A percentile compares a stretch with the other conserved stretches of the same genome.
These are phyloP conservation scores for Champsocephalus gunnari DNA, from an alignment of 2,797 vertebrate species.

Conservation along the genomic window DNA sequence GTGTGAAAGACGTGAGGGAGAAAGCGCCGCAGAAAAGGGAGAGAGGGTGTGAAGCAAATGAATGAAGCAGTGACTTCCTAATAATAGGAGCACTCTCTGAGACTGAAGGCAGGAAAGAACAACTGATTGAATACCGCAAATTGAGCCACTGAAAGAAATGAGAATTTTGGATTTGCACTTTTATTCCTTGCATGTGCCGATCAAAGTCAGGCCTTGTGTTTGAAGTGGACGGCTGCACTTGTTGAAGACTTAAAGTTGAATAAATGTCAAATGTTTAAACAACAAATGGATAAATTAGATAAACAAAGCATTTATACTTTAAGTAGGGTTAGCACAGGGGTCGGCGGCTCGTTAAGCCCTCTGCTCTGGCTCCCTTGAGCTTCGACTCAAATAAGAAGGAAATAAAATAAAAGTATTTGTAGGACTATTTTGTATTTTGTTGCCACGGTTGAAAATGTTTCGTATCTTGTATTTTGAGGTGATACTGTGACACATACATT, in stretches of 20 bases:
- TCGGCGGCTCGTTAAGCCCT: too few species aligned
- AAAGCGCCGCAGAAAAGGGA: constrained; percentile 34
- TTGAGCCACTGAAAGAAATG: constrained; percentile 51
- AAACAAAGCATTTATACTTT: too few species aligned
- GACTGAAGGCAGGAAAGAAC: constrained; percentile 70
- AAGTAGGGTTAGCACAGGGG: too few species aligned
- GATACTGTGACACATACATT: too few species aligned
- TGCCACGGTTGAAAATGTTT: too few species aligned
- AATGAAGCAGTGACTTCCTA: constrained; percentile 67
- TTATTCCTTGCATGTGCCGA: constrained; percentile 47
- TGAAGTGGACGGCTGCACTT: constrained; percentile 39
- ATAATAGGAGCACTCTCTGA: constrained; percentile 77
- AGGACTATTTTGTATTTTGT: too few species aligned
- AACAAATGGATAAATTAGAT: neutral
- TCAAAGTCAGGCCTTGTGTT: constrained; percentile 64
- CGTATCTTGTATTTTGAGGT: too few species aligned
- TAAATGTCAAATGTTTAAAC: constrained; percentile 29
- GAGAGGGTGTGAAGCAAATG: constrained; percentile 62
- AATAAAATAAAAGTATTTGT: too few species aligned
- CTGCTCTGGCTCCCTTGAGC: too few species aligned
- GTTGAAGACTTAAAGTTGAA: constrained; percentile 27
- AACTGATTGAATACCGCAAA: constrained; percentile 57
- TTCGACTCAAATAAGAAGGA: too few species aligned
- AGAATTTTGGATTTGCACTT: constrained; percentile 55
- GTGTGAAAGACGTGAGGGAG: constrained; percentile 55